A percentile compares a stretch with the other conserved stretches of the same genome.
phyloP scores from a whole-genome alignment of 1,140 invertebrate genomes.

The Hycleus phaleratus region DNA sequence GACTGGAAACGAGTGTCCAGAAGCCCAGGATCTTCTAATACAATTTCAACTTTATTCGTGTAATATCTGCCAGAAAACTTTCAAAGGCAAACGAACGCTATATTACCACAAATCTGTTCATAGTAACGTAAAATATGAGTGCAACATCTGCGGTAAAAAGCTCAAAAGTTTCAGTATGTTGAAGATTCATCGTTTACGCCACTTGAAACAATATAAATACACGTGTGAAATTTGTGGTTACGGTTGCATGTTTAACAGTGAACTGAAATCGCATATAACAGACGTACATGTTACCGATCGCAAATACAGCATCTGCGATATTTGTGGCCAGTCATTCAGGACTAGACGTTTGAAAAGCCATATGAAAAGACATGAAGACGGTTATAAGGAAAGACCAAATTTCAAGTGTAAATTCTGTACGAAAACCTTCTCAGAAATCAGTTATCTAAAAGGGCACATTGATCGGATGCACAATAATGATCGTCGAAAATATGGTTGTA shows the following conservation, averaged over 20 bases:
- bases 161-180: conserved; percentile 62
- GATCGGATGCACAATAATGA: neutral
- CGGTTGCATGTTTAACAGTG: conserved; percentile 32
- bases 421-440: neutral
- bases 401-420: neutral
- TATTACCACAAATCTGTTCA: conserved; percentile 43
- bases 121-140: conserved; percentile 32
- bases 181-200: conserved; percentile 54
- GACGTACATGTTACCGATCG: conserved; percentile 17
- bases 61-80: too few species aligned
- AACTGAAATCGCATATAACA: conserved; percentile 30
- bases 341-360: conserved; percentile 14
- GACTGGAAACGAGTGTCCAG: too few species aligned
- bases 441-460: conserved; percentile 5
- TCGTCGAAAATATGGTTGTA: conserved; percentile 5
- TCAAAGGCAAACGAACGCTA: conserved; percentile 14
- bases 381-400: neutral
- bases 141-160: conserved; percentile 44
- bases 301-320: conserved; percentile 22
- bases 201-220: conserved; percentile 45
- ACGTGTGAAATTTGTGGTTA: conserved; percentile 28
- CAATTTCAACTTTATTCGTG: too few species aligned
- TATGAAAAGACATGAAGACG: neutral
- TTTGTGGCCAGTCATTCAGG: conserved; percentile 29
- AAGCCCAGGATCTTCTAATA: too few species aligned